A percentile compares a stretch with the other conserved stretches of the same genome.
Evolutionary conservation across 2,888 invertebrate species (phyloP).

Genomic region (Ectobius pallidus): DNA sequence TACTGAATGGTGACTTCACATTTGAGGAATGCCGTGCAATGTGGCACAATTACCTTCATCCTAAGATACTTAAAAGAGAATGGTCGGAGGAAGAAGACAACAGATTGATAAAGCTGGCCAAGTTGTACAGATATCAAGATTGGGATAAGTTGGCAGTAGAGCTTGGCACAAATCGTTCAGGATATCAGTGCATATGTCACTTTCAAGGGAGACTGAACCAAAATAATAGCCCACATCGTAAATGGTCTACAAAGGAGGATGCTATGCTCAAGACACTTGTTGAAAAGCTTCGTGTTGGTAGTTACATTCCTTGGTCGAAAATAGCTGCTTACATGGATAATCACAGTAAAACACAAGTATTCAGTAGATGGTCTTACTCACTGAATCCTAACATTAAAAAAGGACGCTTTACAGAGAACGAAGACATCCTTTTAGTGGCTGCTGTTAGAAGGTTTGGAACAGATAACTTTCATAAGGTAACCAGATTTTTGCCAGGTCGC

Average conservation of each 20-base stretch:
- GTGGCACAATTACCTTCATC: constrained; percentile 17
- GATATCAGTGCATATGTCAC: constrained; percentile 55
- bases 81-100: constrained; percentile 18
- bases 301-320: constrained; percentile 75
- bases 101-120: neutral
- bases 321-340: constrained; percentile 67
- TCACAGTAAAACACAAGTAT: constrained; percentile 69
- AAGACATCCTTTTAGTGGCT: constrained; percentile 69
- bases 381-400: constrained; percentile 59
- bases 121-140: constrained; percentile 2
- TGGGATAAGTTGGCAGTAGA: constrained; percentile 48
- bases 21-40: constrained; percentile 19
- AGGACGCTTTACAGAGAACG: constrained; percentile 68
- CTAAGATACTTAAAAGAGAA: neutral
- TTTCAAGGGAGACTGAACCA: constrained; percentile 58
- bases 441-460: constrained; percentile 66
- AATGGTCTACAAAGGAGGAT: constrained; percentile 74
- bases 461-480: constrained; percentile 64
- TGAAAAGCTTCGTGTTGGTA: constrained; percentile 65
- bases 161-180: constrained; percentile 61
- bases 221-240: constrained; percentile 51
- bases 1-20: neutral
- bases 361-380: constrained; percentile 62
- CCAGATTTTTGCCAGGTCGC: constrained; percentile 66
- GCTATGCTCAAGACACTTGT: constrained; percentile 66